These are phyloP conservation scores for Diorhabda elongata DNA, from an alignment of 1,140 invertebrate genomes.

Conservation along the genomic window DNA sequence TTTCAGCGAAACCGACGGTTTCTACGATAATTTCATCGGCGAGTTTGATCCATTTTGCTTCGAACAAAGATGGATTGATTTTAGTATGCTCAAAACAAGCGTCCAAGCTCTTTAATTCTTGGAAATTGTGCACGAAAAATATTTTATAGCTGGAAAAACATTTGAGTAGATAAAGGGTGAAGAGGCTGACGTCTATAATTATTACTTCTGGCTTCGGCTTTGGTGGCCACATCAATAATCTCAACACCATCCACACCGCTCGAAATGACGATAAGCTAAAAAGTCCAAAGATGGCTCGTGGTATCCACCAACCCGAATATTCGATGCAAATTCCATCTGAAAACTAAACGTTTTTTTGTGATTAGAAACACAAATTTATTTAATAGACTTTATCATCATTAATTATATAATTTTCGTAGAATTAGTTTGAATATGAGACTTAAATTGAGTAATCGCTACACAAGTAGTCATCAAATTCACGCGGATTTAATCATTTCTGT, in stretches of 20 bases:
- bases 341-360: constrained; percentile 17
- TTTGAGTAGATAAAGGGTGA: constrained; percentile 34
- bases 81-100: constrained; percentile 29
- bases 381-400: no score
- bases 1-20: constrained; percentile 31
- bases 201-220: constrained; percentile 31
- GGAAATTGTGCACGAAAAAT: constrained; percentile 34
- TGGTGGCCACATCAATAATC: constrained; percentile 31
- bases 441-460: no score
- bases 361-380: no score
- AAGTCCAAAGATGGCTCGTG: constrained; percentile 26
- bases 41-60: constrained; percentile 33
- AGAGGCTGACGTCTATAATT: constrained; percentile 33
- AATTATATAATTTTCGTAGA: no score
- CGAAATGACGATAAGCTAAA: constrained; percentile 27
- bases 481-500: no score
- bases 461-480: no score
- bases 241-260: constrained; percentile 34
- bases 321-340: constrained; percentile 24
- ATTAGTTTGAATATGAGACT: no score
- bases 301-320: constrained; percentile 37
- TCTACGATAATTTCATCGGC: constrained; percentile 39
- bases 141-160: constrained; percentile 30
- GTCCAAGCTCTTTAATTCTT: constrained; percentile 26
- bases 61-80: constrained; percentile 31